Evolutionary conservation across 2,113 vertebrate genomes (phyloP).

Genomic region (Psammodynastes pulverulentus): DNA sequence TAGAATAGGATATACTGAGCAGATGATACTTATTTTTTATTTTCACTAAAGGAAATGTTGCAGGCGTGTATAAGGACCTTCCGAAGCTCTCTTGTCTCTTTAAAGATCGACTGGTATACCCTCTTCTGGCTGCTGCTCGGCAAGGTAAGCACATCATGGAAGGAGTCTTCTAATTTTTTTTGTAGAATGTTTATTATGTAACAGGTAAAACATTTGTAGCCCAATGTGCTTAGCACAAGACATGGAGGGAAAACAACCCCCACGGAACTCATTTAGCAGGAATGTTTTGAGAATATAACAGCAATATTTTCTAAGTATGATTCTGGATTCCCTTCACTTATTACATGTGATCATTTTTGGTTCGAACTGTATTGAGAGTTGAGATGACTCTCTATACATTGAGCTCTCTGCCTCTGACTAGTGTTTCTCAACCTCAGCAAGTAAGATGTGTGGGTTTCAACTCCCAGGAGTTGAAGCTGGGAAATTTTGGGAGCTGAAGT

Average conservation of each 20-base stretch:
- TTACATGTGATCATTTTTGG: not conserved
- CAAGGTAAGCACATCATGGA: slow-evolving; percentile 75
- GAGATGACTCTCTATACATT: not conserved
- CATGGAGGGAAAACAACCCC: not conserved
- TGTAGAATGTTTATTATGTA: not conserved
- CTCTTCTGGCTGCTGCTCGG: slow-evolving; percentile 86
- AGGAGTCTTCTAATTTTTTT: not conserved
- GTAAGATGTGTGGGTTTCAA: not conserved
- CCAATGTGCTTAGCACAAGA: not conserved
- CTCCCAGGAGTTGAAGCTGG: not conserved
- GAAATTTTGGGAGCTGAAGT: not conserved
- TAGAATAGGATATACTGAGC: not conserved
- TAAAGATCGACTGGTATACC: slow-evolving; percentile 92
- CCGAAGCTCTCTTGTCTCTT: slow-evolving; percentile 86
- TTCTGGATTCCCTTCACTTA: not conserved
- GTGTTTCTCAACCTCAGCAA: not conserved
- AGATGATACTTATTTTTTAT: slow-evolving; percentile 15
- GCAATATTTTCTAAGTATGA: not conserved
- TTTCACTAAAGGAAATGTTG: slow-evolving; percentile 72
- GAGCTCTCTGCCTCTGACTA: not conserved
- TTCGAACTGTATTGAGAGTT: not conserved
- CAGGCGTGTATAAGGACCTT: slow-evolving; percentile 80
- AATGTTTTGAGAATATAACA: not conserved
- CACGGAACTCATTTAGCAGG: not conserved
- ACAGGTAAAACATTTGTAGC: not conserved